Evolutionary conservation across 2,888 invertebrate genomes (phyloP).

Genomic region (Lissonota sp.): DNA sequence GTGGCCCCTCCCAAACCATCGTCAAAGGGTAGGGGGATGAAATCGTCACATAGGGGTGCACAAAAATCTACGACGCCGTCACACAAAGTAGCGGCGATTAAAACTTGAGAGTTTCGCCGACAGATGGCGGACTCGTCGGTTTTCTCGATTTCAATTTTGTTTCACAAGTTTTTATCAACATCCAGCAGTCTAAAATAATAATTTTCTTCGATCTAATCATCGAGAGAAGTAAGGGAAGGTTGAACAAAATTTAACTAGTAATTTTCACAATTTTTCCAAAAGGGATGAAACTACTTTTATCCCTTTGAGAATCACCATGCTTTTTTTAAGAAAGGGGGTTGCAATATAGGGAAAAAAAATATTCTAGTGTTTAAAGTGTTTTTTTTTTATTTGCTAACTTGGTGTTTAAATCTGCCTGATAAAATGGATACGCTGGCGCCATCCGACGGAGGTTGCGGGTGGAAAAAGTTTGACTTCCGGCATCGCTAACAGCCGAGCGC

Average conservation of each 20-base stretch:
- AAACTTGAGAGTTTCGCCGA: conserved; percentile 72
- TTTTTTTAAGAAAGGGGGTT: not conserved
- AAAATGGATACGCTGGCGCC: conserved; percentile 73
- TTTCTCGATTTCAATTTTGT: no score
- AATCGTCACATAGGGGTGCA: conserved; percentile 75
- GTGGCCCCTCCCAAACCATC: conserved; percentile 59
- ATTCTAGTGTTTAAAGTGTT: not conserved
- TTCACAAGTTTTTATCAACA: no score
- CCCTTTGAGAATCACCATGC: no score
- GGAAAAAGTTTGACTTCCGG: conserved; percentile 71
- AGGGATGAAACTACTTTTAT: no score
- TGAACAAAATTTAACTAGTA: no score
- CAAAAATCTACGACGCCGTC: conserved; percentile 69
- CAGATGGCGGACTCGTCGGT: conserved; percentile 71
- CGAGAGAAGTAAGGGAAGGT: no score
- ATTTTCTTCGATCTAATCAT: no score
- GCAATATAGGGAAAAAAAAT: not conserved
- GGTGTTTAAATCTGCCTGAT: not conserved
- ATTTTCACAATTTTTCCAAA: no score
- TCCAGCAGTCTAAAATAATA: no score
- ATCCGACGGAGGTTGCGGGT: conserved; percentile 70
- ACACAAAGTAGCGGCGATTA: conserved; percentile 52
- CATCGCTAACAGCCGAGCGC: conserved; percentile 62
- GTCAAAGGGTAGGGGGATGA: conserved; percentile 64
- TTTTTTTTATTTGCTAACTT: no score